phyloP scores from a whole-genome alignment of 2,113 vertebrate species.

The Dipodomys spectabilis region DNA sequence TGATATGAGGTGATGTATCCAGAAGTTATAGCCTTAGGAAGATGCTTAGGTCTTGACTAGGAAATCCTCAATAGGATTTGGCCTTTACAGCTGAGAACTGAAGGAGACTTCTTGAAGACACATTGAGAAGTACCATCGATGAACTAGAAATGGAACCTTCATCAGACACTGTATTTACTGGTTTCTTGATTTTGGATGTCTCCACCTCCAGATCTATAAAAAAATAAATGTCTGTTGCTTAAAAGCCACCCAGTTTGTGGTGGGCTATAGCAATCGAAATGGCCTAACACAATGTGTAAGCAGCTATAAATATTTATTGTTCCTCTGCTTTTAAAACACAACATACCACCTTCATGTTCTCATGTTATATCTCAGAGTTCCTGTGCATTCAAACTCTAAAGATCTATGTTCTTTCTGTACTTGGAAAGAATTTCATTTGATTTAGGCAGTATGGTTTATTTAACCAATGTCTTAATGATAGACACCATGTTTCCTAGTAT shows the following conservation, averaged over 20 bases:
- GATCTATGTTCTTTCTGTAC: neutral
- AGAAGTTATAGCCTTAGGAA: neutral
- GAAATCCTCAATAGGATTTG: neutral
- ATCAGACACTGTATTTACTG: neutral
- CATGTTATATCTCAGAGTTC: neutral
- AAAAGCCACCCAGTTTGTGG: neutral
- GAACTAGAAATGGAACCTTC: neutral
- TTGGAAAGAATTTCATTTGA: neutral
- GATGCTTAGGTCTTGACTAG: neutral
- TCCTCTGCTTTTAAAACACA: slow-evolving; percentile 12
- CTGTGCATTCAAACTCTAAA: neutral
- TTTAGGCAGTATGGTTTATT: neutral
- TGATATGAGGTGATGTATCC: neutral
- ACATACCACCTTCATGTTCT: neutral
- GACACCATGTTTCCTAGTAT: neutral
- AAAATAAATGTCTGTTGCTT: neutral
- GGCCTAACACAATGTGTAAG: neutral
- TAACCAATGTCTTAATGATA: neutral
- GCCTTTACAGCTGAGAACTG: neutral
- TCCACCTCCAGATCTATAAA: neutral
- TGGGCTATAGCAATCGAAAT: neutral
- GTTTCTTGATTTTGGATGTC: neutral
- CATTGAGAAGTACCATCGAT: neutral
- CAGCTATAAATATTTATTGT: neutral
- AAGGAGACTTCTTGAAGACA: neutral